Evolutionary conservation across 1,140 invertebrate species (phyloP).

Genomic region (Zeugodacus cucurbitae): DNA sequence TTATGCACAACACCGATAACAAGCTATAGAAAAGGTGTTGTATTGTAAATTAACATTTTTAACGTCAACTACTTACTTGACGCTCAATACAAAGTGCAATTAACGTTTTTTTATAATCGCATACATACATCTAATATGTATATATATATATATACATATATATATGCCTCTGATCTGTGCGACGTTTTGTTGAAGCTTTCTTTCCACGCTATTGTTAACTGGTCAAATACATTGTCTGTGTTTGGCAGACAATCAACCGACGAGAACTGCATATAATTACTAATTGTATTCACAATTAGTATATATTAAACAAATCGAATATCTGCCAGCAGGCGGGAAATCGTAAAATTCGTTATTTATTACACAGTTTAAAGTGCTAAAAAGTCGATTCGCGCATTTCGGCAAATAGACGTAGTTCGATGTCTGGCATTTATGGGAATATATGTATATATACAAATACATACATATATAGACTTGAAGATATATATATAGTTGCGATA

Average conservation of each 20-base stretch:
- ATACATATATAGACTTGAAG: neutral
- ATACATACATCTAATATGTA: neutral
- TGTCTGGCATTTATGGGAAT: neutral
- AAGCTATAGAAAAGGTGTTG: too few species aligned
- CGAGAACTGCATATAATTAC: neutral
- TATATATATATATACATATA: neutral
- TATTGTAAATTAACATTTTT: neutral
- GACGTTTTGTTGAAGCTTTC: neutral
- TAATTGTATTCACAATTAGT: neutral
- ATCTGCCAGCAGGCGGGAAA: neutral
- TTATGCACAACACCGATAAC: too few species aligned
- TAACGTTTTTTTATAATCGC: neutral
- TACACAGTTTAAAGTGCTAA: neutral
- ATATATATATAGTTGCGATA: too few species aligned
- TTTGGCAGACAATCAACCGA: neutral
- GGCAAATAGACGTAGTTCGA: neutral
- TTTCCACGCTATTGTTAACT: neutral
- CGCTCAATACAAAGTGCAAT: neutral
- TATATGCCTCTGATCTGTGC: neutral
- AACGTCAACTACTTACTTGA: neutral
- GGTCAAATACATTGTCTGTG: neutral
- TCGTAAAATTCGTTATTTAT: constrained; percentile 11
- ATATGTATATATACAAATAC: neutral
- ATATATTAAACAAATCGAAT: neutral
- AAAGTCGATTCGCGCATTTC: neutral